These are phyloP conservation scores for Nebria salina DNA, from an alignment of 2,888 invertebrate species.

Conservation along the genomic window DNA sequence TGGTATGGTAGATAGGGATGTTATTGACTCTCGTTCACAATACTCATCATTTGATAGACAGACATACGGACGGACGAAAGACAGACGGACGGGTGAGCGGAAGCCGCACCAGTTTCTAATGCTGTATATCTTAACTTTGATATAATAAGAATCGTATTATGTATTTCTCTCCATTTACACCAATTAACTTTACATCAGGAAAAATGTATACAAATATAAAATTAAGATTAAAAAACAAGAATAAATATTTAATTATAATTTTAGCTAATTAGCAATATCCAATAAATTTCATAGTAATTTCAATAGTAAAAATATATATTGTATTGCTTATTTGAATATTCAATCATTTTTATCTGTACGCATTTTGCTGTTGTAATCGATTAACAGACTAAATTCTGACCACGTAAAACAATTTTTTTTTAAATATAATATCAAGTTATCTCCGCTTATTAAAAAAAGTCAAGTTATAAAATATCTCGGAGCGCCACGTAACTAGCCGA, in stretches of 20 bases:
- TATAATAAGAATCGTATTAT: neutral
- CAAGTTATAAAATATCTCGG: neutral
- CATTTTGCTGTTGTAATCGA: no score
- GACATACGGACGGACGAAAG: neutral
- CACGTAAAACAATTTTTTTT: no score
- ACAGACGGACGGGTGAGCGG: neutral
- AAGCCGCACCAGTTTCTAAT: neutral
- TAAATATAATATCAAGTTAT: neutral
- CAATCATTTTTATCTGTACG: no score
- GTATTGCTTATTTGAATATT: no score
- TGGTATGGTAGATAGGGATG: constrained; percentile 29
- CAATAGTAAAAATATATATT: no score
- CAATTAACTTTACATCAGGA: neutral
- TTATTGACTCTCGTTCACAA: constrained; percentile 26
- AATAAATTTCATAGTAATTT: no score
- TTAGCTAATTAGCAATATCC: no score
- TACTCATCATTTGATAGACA: constrained; percentile 16
- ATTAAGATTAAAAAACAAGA: no score
- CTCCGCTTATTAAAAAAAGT: neutral
- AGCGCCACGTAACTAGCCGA: constrained; percentile 8
- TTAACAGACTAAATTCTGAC: no score
- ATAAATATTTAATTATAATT: no score
- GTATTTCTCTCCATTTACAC: neutral
- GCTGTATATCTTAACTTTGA: neutral
- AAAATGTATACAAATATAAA: no score